Conservation (phyloP, 2,797 vertebrate genomes). For the Danionella dracula region DNA sequence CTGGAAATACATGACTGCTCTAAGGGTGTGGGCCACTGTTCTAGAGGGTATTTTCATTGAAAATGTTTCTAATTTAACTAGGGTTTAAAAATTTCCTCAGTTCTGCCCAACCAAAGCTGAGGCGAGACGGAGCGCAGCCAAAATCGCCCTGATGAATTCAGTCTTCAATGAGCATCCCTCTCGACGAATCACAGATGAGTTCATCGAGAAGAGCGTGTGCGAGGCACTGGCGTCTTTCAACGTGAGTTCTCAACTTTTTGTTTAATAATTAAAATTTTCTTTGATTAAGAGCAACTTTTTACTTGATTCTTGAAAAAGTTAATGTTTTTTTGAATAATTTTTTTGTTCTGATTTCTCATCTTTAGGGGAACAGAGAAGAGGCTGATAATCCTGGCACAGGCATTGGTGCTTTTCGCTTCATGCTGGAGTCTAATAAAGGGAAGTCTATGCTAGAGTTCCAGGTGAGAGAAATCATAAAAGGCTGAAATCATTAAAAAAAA, state of each 20-base stretch:
- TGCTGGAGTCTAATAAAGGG: conserved; percentile 98
- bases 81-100: no score
- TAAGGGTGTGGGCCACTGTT: no score
- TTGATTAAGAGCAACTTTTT: no score
- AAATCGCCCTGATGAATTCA: conserved; percentile 97
- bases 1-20: no score
- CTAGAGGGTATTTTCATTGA: no score
- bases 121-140: conserved; percentile 88
- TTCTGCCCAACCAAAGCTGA: conserved; percentile 96
- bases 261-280: no score
- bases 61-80: no score
- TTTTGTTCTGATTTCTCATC: not conserved
- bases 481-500: not conserved
- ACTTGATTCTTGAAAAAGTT: no score
- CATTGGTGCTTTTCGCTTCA: conserved; percentile 96
- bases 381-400: conserved; percentile 94
- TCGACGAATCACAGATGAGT: conserved; percentile 90
- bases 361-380: conserved; percentile 88
- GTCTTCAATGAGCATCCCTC: conserved; percentile 97
- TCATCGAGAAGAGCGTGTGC: conserved; percentile 95
- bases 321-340: no score
- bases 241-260: conserved; percentile 62
- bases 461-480: conserved; percentile 60
- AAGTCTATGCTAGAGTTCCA: conserved; percentile 99
- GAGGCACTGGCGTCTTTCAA: conserved; percentile 94